Base-by-base conservation (phyloP, 2,113 vertebrate genomes). In the Anas platyrhynchos region DNA sequence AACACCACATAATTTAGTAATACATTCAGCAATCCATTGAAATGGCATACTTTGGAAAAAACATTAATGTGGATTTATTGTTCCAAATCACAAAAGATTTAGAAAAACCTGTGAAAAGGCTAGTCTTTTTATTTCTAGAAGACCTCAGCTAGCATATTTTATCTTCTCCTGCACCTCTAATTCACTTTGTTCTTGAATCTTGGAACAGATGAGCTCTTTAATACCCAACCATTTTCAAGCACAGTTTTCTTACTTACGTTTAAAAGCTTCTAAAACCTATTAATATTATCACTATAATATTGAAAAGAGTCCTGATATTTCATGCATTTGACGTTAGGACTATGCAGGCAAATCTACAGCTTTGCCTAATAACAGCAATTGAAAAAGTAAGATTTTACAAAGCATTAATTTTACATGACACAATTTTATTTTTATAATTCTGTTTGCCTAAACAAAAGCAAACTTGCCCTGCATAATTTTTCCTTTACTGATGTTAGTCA, bases 381-480 rank as follows among this genome's bases (percentile, higher is more conserved):
- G 41, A 78, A 94, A 85, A 82, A 90, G 27, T 41, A 79, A 93
- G 52, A 93, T 94, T 89, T 93, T 59, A 44, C 63, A 71, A 89
- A 55, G 50, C 59, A 25, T 91, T 84, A 36, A 80, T 96, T 86
- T 88, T 74, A 66, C 43, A 34, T 34, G 77, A 65, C 56, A 77
- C 59, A 21, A 68, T 65, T 93, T 93, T 96, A 96, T 96, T 96
- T 96, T 95, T 96, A 83, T 89, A 83, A 80, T 90, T 87, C 82
- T 96, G 66, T 94, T 96, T 96, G 92, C 76, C 92, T 88, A 91
- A 96, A 97, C 84, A 95, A 96, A 97, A 96, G 83, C 94, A 97
- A 96, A 94, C 79, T 95, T 96, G 63, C 67, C 80, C 65, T 80
- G 83, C 77, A 84, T 72, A 32, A 50, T 86, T 94, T 97, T 96